Base-by-base conservation (phyloP, 2,113 vertebrate species). In the Ageneiosus marmoratus region DNA sequence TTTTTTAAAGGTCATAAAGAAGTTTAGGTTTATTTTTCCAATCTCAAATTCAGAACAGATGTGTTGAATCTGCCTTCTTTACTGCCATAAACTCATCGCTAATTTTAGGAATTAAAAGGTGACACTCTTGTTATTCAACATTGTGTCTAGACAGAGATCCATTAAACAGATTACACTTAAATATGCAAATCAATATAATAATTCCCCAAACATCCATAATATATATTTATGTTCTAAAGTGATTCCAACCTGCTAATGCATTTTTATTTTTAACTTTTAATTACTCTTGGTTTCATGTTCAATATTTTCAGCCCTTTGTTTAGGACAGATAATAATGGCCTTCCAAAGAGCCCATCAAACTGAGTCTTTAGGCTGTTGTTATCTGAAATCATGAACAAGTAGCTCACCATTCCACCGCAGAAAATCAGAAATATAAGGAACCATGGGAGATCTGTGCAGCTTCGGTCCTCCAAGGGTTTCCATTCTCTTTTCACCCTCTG, bases 391-490 rank as follows among this genome's bases (percentile, higher is more conserved):
- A 2, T 51, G n/a, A 75, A 76, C 5, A 56, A 34, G 37, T 51
- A 41, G 90, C 95, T 96, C 93, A 99, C 98, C 98, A 99, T 99
- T 91, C 98, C 98, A 86, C 97, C 15, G 73, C 97, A 98, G 93
- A 99, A 99, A 51, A 98, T 90, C 41, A 96, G 88, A 81, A 99
- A 98, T 72, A 99, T 94, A 78, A 99, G 93, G 84, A 99, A 94
- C 98, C 98, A 99, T 32, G 97, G 96, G 87, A 98, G 93, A 89
- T 99, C 98, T 77, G 98, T 99, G 91, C 97, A 99, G 92, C 96
- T 97, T 91, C 97, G 96, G 82, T 99, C 97, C 92, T 99, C 97
- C 89, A 99, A 89, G 8, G 97, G 98, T 90, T 96, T 98, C 98
- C 98, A 99, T 89, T 99, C 97, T 95, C 98, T 92, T 90, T 96